Percentiles rank a stretch among this genome's conserved stretches.
These are phyloP conservation scores for Erithacus rubecula DNA, from an alignment of 2,797 vertebrate species.

Conservation along the genomic window DNA sequence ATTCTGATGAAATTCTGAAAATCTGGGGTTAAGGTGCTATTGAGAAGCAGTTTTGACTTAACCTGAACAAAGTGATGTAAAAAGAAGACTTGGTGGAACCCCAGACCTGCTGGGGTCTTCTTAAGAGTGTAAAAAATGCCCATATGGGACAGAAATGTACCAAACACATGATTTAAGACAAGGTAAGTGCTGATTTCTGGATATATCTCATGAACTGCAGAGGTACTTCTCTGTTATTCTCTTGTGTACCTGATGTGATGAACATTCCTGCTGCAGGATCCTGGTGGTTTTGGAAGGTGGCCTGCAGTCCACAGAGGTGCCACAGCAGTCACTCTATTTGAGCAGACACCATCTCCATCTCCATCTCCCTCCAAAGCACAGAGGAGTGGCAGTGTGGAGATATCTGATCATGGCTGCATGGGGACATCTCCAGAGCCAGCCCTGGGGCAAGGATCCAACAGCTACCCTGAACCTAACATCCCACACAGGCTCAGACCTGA, in stretches of 20 bases:
- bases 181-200: not conserved
- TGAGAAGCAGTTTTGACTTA: not conserved
- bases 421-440: not conserved
- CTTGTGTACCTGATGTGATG: not conserved
- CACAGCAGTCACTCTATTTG: not conserved
- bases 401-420: fast-evolving
- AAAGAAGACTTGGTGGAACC: not conserved
- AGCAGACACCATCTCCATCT: not conserved
- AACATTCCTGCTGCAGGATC: not conserved
- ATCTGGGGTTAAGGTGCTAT: not conserved
- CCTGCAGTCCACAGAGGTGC: not conserved
- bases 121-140: not conserved
- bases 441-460: not conserved
- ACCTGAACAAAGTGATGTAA: not conserved
- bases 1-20: not conserved
- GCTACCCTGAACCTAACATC: too few relatives aligned
- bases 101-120: not conserved
- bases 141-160: not conserved
- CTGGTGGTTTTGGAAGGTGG: not conserved
- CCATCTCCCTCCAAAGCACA: not conserved
- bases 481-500: too few relatives aligned
- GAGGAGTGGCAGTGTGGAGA: not conserved
- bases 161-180: not conserved
- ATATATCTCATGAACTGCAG: not conserved
- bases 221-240: not conserved